A percentile compares a stretch with the other conserved stretches of the same genome.
Evolutionary conservation across 2,113 vertebrate species (phyloP).

Genomic region (Heterotilapia buettikoferi): DNA sequence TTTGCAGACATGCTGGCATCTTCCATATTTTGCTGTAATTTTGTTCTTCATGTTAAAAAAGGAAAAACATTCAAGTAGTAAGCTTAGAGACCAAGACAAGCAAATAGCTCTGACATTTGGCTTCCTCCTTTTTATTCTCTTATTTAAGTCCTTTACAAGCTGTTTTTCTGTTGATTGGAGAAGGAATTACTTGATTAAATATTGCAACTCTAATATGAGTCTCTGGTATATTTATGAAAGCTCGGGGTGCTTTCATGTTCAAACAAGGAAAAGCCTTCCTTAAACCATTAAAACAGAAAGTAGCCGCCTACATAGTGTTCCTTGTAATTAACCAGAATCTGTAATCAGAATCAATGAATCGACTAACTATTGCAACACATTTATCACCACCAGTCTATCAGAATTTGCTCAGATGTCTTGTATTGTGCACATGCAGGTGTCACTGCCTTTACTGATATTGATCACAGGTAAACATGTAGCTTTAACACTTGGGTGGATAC

Average conservation of each 20-base stretch:
- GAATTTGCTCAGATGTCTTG: background rate
- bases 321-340: background rate
- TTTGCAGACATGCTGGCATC: background rate
- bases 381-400: background rate
- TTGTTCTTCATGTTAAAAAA: background rate
- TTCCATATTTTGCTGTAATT: background rate
- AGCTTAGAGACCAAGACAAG: background rate
- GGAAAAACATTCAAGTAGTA: background rate
- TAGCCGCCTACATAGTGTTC: background rate
- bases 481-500: background rate
- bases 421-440: background rate
- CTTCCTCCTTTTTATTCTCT: rapidly evolving
- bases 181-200: background rate
- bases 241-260: background rate
- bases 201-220: background rate
- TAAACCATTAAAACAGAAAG: background rate
- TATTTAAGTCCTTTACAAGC: background rate
- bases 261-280: background rate
- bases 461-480: background rate
- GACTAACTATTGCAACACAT: background rate
- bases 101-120: background rate
- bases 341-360: background rate
- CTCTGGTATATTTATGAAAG: background rate
- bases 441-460: background rate
- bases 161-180: background rate